phyloP scores from a whole-genome alignment of 2,797 vertebrate species.

The Melopsittacus undulatus region DNA sequence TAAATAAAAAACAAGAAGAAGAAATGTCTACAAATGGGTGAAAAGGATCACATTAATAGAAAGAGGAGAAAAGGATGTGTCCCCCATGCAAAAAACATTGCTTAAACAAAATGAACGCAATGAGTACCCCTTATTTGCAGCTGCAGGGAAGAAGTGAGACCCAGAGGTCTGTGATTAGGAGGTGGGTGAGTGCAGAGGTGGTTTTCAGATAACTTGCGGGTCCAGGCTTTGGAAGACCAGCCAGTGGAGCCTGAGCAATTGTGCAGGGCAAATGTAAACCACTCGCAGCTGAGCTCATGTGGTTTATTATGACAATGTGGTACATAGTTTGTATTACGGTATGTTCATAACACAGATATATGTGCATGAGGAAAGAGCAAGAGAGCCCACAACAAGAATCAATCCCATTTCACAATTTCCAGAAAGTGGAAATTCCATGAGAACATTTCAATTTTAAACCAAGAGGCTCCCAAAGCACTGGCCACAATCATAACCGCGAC shows the following conservation, averaged over 20 bases:
- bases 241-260: no score
- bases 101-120: background rate
- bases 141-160: background rate
- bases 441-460: background rate
- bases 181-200: background rate
- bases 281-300: background rate
- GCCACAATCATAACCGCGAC: rapidly evolving
- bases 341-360: rapidly evolving
- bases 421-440: background rate
- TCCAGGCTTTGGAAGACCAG: background rate
- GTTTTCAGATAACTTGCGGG: background rate
- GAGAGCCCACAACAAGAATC: background rate
- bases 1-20: background rate
- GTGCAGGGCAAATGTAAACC: background rate
- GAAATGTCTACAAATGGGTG: background rate
- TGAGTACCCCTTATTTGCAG: background rate
- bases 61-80: background rate
- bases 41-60: background rate
- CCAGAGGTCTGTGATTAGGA: background rate
- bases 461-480: background rate
- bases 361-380: rapidly evolving
- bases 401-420: background rate
- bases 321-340: rapidly evolving
- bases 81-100: background rate
- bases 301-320: rapidly evolving